A percentile compares a stretch with the other conserved stretches of the same genome.
Evolutionary conservation across 2,113 vertebrate genomes (phyloP).

Genomic region (Corvus moneduloides): DNA sequence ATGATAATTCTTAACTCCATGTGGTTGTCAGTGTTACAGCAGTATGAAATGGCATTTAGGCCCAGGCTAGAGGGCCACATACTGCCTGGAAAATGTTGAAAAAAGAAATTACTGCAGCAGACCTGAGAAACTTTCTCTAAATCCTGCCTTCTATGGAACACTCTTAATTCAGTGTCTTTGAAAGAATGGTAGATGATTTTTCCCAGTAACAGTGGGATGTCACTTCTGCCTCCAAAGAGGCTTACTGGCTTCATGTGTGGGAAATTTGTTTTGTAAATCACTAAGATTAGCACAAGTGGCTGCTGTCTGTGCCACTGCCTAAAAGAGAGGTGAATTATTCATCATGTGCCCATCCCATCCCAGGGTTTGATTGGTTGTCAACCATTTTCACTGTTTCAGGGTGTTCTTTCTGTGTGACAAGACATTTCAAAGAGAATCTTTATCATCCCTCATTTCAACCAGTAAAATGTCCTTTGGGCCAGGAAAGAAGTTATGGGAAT

Average conservation of each 20-base stretch:
- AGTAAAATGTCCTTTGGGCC: not conserved
- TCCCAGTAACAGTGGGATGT: constrained; percentile 4
- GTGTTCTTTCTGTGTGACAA: not conserved
- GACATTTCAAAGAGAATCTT: constrained; percentile 28
- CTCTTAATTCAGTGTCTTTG: not conserved
- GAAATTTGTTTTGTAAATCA: constrained; percentile 19
- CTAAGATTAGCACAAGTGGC: not conserved
- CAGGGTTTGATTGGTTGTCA: not conserved
- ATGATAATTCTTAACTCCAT: not conserved
- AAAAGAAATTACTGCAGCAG: not conserved
- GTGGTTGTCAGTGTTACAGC: not conserved
- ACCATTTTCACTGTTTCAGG: not conserved
- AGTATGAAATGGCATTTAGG: not conserved
- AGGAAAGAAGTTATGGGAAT: constrained; percentile 44
- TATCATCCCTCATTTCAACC: constrained; percentile 23
- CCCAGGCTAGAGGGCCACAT: not conserved
- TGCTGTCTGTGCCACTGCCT: not conserved
- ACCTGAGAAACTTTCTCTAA: not conserved
- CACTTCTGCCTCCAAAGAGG: not conserved
- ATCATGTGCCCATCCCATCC: not conserved
- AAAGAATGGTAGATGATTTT: not conserved
- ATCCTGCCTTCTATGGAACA: not conserved
- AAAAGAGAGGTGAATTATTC: constrained; percentile 39
- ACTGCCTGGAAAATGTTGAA: not conserved
- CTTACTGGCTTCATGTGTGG: constrained; percentile 22